Evolutionary conservation across 2,113 vertebrate species (phyloP), one percentile per base, ranked within the genome.

Genomic region (Amazona vittata): DNA sequence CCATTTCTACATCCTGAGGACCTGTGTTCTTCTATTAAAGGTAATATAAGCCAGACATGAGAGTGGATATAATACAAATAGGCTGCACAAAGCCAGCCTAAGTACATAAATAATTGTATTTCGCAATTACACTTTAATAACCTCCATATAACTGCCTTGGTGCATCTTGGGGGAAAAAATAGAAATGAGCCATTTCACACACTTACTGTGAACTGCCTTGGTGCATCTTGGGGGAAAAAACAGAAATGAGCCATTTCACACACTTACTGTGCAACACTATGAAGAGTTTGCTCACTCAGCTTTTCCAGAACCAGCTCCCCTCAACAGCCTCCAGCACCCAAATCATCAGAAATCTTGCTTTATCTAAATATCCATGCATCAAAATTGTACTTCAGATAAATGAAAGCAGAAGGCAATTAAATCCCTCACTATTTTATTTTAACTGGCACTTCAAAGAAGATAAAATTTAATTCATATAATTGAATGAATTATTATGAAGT

Each of bases 1-100:
- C 87, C 46, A 74, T 80, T 95, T 95, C 68, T 86, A 59, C n/a
- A 85, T 83, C 74, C 87, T 63, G 71, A 97, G 74, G 87, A 93
- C 47, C 31, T 60, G 25, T 53, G 41, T 85, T 49, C 37, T 82
- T 89, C 71, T 83, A 85, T 70, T 86, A 86, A 83, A 85, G n/a
- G n/a, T 69, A 83, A 83, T 70, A 46, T 14, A 73, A 95, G 55
- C 21, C 67, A 90, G 43, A 77, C 15, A 29, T 53, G n/a, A 90
- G 13, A 17, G 46, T 19, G 28, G 47, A 49, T 89, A 33, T 28
- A 91, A 73, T 29, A 67, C 11, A 83, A 92, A 83, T 9, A 85
- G 59, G 53, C 25, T 31, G 8, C 28, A 83, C 19, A 73, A 90
- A 91, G 44, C 6, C 75, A 77, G 28, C 10, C 35, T 33, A n/a